Base-by-base conservation (phyloP, 2,113 vertebrate genomes). In the Aldabrachelys gigantea region DNA sequence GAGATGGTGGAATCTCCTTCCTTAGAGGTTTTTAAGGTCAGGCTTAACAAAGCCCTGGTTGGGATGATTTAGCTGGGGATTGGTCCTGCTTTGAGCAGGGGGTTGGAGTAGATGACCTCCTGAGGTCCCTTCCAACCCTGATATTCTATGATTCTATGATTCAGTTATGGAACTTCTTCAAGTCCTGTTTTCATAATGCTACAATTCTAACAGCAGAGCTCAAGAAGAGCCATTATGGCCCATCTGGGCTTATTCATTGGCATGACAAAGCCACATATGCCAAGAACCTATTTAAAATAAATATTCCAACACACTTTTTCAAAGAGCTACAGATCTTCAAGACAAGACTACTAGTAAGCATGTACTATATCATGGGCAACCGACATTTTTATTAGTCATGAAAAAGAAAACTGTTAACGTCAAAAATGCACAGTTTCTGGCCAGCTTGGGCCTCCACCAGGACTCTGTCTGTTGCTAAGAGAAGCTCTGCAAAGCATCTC, bases 191-290 rank as follows among this genome's bases (percentile, higher is more conserved):
- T 94, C 83, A 84, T 0, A 0, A 52, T 19, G 52, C 84, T 82
- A 82, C 84, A 94, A 94, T 84, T 92, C 92, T 84, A 88, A 91
- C 25, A 81, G 88, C 54, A 89, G 57, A 91, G 59, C 53, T 97
- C 92, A 94, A 35, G 89, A 86, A 90, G 0, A 17, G 79, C 35
- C 2, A 1, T 91, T 93, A 85, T 1, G 2, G 57, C 75, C 49
- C 21, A 27, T 41, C 0, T 0, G 21, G 79, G 62, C 21, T 82
- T 95, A 93, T 91, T 95, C 2, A 0, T 25, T 87, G 59, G 41
- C 87, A 10, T 72, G n/a, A 41, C 89, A 80, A 92, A 17, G 57
- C 35, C 19, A 72, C n/a, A 38, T 38, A 19, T 38, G 62, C 44
- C 82, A 54, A 95, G 65, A 81, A 85, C 5, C n/a, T 24, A 49